These are phyloP conservation scores for Scortum barcoo DNA, from an alignment of 2,113 vertebrate species.

Conservation along the genomic window DNA sequence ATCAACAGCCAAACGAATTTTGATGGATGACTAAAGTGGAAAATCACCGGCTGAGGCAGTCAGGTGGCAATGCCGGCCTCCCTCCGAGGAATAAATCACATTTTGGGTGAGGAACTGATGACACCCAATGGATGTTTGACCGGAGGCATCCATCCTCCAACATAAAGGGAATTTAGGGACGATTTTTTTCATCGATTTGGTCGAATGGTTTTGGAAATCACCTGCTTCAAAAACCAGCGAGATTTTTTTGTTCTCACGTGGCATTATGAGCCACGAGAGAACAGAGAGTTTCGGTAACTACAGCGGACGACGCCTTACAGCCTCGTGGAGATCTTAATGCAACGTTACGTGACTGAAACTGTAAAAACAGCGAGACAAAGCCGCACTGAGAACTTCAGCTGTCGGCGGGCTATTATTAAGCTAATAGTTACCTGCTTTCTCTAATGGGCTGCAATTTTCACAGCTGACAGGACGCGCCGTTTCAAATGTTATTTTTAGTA, in stretches of 20 bases:
- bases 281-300: too few species aligned
- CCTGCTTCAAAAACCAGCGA: too few species aligned
- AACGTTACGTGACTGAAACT: too few species aligned
- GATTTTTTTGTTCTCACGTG: too few species aligned
- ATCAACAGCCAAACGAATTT: constrained; percentile 27
- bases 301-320: too few species aligned
- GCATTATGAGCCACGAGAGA: too few species aligned
- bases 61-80: constrained; percentile 32
- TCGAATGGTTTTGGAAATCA: too few species aligned
- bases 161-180: constrained; percentile 6
- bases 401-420: neutral
- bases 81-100: constrained; percentile 20
- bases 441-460: constrained; percentile 6
- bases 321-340: too few species aligned
- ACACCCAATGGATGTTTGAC: constrained; percentile 31
- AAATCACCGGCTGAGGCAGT: constrained; percentile 44
- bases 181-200: neutral
- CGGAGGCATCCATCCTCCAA: constrained; percentile 34
- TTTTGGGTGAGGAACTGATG: constrained; percentile 9
- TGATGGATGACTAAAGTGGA: constrained; percentile 50
- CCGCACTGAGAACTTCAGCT: constrained; percentile 4
- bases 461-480: neutral
- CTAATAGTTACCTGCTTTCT: constrained; percentile 13
- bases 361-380: neutral
- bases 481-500: neutral